Base-by-base conservation (phyloP, 2,113 vertebrate species). In the Toxostoma redivivum region DNA sequence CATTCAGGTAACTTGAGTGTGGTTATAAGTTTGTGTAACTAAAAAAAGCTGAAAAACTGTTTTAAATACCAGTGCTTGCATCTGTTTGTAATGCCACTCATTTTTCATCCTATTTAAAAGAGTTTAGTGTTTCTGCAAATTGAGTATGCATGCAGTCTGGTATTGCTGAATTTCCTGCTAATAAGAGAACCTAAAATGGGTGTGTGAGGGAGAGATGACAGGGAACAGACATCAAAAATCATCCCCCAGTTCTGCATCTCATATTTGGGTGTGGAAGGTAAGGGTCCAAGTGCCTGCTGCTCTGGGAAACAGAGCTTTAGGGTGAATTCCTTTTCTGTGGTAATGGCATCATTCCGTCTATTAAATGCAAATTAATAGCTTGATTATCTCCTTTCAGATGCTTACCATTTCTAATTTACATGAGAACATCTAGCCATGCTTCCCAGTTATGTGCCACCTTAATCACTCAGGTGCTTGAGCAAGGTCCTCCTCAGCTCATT, bases 241-340 rank as follows among this genome's bases (percentile, higher is more conserved):
- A 3, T 82, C 35, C 40, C 25, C 10, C 25, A 15, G 13, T 69
- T 90, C 77, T 89, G n/a, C 33, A 30, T 56, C 62, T 48, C 0
- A 0, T 3, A 3, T 35, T 60, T 42, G 16, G 40, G 6, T 38
- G 31, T 40, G 40, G 47, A 94, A 54, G 38, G 45, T 48, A 28
- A 1, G 1, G 2, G 7, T 48, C 0, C 0, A 31, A 11, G 44
- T 28, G 28, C 25, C 33, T 72, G 57, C 66, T 4, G 8, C 50
- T 50, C 47, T 3, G 7, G 23, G 47, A 86, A 38, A 24, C 33
- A 65, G 24, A 65, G 37, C 65, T 88, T 42, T 53, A 62, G 37
- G 40, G 12, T 30, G 5, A 64, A 69, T 60, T 76, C 27, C 17
- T 82, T 53, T 64, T 42, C 50, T 54, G 5, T 50, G 62, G 50